Base-by-base conservation (phyloP, 2,888 invertebrate genomes). In the Perizoma flavofasciatum region DNA sequence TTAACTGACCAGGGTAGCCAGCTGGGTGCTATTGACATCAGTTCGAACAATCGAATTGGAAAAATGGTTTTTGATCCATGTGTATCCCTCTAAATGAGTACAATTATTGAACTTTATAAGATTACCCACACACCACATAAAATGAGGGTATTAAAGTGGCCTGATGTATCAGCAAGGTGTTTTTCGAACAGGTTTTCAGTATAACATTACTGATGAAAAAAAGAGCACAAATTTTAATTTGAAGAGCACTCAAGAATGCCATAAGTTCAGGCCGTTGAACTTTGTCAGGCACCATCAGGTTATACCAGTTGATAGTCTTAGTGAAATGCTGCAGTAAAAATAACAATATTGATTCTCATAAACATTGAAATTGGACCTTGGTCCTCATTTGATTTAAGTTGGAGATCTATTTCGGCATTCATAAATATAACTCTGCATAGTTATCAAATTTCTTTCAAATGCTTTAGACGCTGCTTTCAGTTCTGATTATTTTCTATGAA, bases 1-100 rank as follows among this genome's bases (percentile, higher is more conserved):
- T 63, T 74, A 73, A 72, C 74, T 76, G 70, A 73, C 69, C 72
- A 70, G 60, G 72, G 59, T 66, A 70, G 64, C 71, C 69, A 65
- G 70, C 63, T 71, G 64, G 65, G 68, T 58, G 49, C 64, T 74
- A 69, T 71, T 68, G 67, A 67, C 66, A 67, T 67, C 69, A 66
- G 69, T 65, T 65, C 49, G 63, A 65, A 63, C 61, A 63, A 63
- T 59, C 52, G 63, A 63, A 63, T 60, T 66, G 61, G 67, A 67
- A 67, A 69, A 69, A 47, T 61, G 52, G 51, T 52, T 63, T 64
- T 65, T 59, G 35, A 53, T 58, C 63, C 63, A 58, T 58, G 49
- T 63, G 61, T 66, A 43, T 55, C 54, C 49, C 40, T 59, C 40
- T 54, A 57, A 65, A 67, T 55, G 57, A 43, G 52, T 61, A 41